Evolutionary conservation across 2,113 vertebrate genomes (phyloP), one percentile per base, ranked within the genome.

Genomic region (Okapia johnstoni): DNA sequence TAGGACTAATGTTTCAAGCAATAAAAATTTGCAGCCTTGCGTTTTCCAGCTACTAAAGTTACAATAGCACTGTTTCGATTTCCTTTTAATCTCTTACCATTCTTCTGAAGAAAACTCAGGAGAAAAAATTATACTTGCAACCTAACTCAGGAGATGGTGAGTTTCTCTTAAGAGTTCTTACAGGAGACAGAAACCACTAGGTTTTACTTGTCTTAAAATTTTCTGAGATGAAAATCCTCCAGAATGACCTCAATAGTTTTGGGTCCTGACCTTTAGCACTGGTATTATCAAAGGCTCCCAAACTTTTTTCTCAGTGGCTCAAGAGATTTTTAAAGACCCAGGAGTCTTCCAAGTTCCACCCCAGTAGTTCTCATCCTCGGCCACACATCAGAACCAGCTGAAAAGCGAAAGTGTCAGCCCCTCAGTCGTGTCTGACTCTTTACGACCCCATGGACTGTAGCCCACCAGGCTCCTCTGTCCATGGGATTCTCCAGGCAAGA

Each of bases 1-100:
- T 0, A 2, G 28, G 50, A 40, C 14, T 0, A 23, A 8, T 1
- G 6, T 46, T 33, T 33, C 5, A 11, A 10, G 43, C 0, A 3
- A 21, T 23, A 12, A 23, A 11, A 12, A 4, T 30, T 17, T 12
- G 50, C 23, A 80, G 25, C 40, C 7, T 30, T 5, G 1, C 0
- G 3, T 55, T 93, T 70, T n/a, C 66, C 21, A 28, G 25, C 21
- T 4, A 23, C 40, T 55, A 14, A 80, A 50, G 61, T 36, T 36
- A 57, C 12, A 36, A 50, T 0, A 43, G 55, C 4, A 3, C 3
- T 17, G 36, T 6, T 73, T 2, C n/a, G 30, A 11, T 50, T 55
- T 73, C 21, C 73, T 23, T 58, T 63, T 11, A 46, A 8, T 16
- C 11, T 36, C 13, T 50, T 4, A 6, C 4, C 8, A 6, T 81